Evolutionary conservation across 2,113 vertebrate genomes (phyloP).

Genomic region (Brienomyrus longianalis): DNA sequence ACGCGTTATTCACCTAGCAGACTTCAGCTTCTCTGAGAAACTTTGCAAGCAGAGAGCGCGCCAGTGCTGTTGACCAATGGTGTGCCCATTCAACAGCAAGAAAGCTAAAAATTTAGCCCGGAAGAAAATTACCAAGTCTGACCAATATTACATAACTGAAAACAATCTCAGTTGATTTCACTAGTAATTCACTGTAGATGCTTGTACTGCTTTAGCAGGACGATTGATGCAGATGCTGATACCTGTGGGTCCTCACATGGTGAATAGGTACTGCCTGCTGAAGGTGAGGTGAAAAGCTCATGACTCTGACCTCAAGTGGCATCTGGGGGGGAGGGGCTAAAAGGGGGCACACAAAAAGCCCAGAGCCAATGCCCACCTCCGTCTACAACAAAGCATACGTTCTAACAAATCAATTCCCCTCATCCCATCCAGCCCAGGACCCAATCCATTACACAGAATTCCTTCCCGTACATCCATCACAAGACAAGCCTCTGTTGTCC

Average conservation of each 20-base stretch:
- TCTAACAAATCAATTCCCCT: not conserved
- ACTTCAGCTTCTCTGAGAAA: not conserved
- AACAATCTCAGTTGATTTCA: not conserved
- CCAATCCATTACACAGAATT: not conserved
- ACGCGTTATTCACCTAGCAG: not conserved
- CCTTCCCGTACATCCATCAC: not conserved
- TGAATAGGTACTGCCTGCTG: not conserved
- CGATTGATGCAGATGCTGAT: not conserved
- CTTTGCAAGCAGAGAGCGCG: not conserved
- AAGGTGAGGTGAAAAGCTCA: not conserved
- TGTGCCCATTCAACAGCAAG: not conserved
- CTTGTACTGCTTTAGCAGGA: not conserved
- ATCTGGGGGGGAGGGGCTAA: not conserved
- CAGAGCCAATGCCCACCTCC: not conserved
- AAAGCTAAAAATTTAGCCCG: not conserved
- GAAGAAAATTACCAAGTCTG: not conserved
- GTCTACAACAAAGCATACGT: not conserved
- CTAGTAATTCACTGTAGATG: not conserved
- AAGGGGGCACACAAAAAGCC: not conserved
- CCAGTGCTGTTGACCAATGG: not conserved
- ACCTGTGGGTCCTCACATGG: not conserved
- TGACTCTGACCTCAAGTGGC: not conserved
- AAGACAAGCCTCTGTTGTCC: not conserved
- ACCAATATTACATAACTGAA: not conserved
- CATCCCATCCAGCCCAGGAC: not conserved